These are phyloP conservation scores for Thunnus maccoyii DNA, from an alignment of 2,113 vertebrate species.

Conservation along the genomic window DNA sequence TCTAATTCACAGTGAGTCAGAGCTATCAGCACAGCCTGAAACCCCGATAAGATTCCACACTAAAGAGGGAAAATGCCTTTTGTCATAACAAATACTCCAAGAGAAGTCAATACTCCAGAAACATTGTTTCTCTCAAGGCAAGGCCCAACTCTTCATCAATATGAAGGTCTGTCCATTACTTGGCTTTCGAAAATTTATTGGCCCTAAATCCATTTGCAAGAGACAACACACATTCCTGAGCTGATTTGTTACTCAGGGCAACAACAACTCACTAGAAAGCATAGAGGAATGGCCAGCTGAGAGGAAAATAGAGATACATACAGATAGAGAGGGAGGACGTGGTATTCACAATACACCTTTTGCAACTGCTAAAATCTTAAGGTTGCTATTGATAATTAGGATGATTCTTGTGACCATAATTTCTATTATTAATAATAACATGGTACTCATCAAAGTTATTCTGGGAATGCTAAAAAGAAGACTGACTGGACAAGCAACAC, in stretches of 20 bases:
- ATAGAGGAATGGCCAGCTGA: slow-evolving; percentile 69
- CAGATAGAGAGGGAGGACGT: not conserved
- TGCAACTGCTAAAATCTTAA: not conserved
- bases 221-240: slow-evolving; percentile 89
- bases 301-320: slow-evolving; percentile 25
- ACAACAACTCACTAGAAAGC: slow-evolving; percentile 77
- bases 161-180: slow-evolving; percentile 86
- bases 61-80: slow-evolving; percentile 78
- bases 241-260: slow-evolving; percentile 88
- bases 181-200: slow-evolving; percentile 89
- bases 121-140: slow-evolving; percentile 8
- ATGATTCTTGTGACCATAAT: too few relatives aligned
- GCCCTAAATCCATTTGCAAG: slow-evolving; percentile 87
- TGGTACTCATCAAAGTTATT: too few relatives aligned
- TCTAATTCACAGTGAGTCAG: slow-evolving; percentile 70
- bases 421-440: too few relatives aligned
- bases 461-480: too few relatives aligned
- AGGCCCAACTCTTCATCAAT: slow-evolving; percentile 76
- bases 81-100: slow-evolving; percentile 12
- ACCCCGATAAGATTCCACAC: slow-evolving; percentile 86
- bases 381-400: too few relatives aligned
- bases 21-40: slow-evolving; percentile 84
- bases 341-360: not conserved
- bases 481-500: too few relatives aligned
- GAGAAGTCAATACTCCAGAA: slow-evolving; percentile 7